Conservation (phyloP, 1,140 invertebrate genomes). For the Diprion similis region DNA sequence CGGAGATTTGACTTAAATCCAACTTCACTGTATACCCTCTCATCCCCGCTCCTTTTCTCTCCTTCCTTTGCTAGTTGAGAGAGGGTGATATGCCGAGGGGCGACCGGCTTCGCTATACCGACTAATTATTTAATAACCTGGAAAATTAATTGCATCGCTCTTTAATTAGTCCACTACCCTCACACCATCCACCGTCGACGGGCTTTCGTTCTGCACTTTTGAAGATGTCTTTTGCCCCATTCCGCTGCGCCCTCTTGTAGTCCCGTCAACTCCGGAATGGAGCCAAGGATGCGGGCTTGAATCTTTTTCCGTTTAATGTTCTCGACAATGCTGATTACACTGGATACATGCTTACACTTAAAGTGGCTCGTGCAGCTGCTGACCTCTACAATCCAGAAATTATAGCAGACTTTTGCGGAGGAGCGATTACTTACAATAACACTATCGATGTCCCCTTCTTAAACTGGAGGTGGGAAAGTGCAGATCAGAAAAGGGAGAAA, state of each 20-base stretch:
- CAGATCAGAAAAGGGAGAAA: not conserved
- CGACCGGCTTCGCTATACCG: conserved; percentile 33
- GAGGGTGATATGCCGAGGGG: conserved; percentile 12
- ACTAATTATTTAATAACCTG: conserved; percentile 53
- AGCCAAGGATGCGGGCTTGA: too few relatives aligned
- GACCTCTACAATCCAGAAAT: too few relatives aligned
- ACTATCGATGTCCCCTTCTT: too few relatives aligned
- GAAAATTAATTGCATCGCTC: conserved; percentile 48
- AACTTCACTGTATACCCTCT: not conserved
- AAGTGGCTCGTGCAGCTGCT: too few relatives aligned
- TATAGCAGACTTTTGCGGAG: too few relatives aligned
- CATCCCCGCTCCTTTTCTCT: conserved; percentile 4
- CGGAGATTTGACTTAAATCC: conserved; percentile 28
- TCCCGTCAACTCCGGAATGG: too few relatives aligned
- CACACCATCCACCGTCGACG: too few relatives aligned
- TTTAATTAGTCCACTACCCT: conserved; percentile 38
- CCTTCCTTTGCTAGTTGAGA: not conserved
- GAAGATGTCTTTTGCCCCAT: not conserved
- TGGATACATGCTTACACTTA: too few relatives aligned
- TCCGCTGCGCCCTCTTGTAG: too few relatives aligned
- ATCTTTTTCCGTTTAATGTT: too few relatives aligned
- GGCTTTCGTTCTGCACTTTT: not conserved
- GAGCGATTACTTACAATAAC: too few relatives aligned
- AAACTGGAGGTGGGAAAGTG: not conserved
- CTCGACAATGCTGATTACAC: too few relatives aligned